phyloP scores from a whole-genome alignment of 2,113 vertebrate species.

The Dermatemys mawii region DNA sequence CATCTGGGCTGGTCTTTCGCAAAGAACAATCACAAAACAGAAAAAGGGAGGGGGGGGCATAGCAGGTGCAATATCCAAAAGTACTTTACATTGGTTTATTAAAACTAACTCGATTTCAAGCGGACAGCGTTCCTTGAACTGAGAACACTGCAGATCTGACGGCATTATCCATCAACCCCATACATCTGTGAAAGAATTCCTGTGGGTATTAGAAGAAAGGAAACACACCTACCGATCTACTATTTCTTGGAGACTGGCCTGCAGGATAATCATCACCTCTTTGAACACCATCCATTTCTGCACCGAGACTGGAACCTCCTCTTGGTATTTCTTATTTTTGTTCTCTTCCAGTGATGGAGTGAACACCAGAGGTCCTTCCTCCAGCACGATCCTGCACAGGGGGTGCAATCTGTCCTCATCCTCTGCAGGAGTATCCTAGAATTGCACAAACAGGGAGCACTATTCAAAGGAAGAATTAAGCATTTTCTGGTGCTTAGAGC shows the following conservation, averaged over 20 bases:
- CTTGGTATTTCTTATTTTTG: slow-evolving; percentile 90
- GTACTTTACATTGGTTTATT: too few species aligned
- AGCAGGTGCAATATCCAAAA: too few species aligned
- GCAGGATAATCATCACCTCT: slow-evolving; percentile 89
- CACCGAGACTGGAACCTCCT: slow-evolving; percentile 91
- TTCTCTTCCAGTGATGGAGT: slow-evolving; percentile 87
- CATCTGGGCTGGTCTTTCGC: background rate
- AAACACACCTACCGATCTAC: slow-evolving; percentile 88
- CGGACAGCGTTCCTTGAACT: fast-evolving
- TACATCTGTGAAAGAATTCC: slow-evolving; percentile 70
- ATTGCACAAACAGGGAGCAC: background rate
- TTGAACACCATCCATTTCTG: slow-evolving; percentile 92
- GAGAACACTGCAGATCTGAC: background rate
- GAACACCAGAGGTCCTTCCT: slow-evolving; percentile 92
- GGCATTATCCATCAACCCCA: background rate
- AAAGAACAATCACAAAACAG: background rate
- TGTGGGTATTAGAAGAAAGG: slow-evolving; percentile 55
- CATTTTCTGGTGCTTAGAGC: fast-evolving
- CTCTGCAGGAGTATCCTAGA: slow-evolving; percentile 94
- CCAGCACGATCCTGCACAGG: slow-evolving; percentile 88
- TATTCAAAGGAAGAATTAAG: background rate
- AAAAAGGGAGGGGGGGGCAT: background rate
- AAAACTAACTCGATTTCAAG: fast-evolving
- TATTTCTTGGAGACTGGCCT: slow-evolving; percentile 93
- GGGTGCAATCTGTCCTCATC: slow-evolving; percentile 90